Evolutionary conservation across 2,888 invertebrate species (phyloP).

Genomic region (Nemoura dubitans): DNA sequence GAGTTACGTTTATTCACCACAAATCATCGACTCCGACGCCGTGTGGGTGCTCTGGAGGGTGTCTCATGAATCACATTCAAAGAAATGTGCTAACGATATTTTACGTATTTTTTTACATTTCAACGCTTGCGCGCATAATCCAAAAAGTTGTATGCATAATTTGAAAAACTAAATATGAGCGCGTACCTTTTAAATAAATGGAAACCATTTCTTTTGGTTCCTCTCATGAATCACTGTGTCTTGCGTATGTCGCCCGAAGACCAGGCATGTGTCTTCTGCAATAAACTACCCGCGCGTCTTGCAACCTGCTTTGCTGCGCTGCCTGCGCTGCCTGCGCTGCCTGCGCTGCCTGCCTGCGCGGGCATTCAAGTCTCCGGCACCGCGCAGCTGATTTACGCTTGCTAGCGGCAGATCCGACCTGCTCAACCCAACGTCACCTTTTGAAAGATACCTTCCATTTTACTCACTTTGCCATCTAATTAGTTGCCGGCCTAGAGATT

Average conservation of each 20-base stretch:
- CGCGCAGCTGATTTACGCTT: no score
- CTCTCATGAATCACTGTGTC: constrained; percentile 35
- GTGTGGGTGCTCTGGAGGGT: constrained; percentile 37
- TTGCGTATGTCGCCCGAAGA: constrained; percentile 20
- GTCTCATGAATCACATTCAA: constrained; percentile 35
- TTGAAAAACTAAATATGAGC: constrained; percentile 15
- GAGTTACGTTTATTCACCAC: constrained; percentile 19
- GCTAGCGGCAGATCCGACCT: no score
- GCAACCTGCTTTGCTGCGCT: not conserved
- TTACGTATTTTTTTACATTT: constrained; percentile 24
- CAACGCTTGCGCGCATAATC: constrained; percentile 16
- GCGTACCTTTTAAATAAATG: constrained; percentile 38
- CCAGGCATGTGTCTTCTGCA: not conserved
- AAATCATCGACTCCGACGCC: constrained; percentile 13
- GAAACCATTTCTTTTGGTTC: constrained; percentile 5
- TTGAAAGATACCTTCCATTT: no score
- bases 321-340: not conserved
- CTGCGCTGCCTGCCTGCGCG: not conserved
- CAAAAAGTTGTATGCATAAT: constrained; percentile 34
- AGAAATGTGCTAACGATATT: constrained; percentile 27
- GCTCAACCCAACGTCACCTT: no score
- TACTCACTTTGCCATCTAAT: no score
- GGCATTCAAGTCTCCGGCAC: not conserved
- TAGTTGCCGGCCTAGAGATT: no score
- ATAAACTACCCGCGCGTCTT: not conserved